phyloP scores from a whole-genome alignment of 1,140 invertebrate genomes.

The Euura lappo region DNA sequence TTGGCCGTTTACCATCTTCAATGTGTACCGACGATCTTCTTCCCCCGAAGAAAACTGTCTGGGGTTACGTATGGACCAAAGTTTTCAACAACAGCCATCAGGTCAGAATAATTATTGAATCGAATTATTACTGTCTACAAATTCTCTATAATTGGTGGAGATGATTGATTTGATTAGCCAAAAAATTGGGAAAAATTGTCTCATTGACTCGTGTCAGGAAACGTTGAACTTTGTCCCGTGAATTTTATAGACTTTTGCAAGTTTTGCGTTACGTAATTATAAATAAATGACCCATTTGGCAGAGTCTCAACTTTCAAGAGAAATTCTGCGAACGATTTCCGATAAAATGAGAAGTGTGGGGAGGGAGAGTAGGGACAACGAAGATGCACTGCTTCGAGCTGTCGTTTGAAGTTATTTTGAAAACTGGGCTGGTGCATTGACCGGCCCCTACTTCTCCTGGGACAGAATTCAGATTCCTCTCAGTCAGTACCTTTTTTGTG shows the following conservation, averaged over 20 bases:
- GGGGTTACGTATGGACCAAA: not conserved
- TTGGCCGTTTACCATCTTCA: not conserved
- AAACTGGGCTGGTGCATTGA: constrained; percentile 51
- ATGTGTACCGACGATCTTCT: not conserved
- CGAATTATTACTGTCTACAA: too few species aligned
- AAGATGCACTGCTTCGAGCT: not conserved
- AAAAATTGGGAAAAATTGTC: too few species aligned
- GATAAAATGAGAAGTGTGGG: not conserved
- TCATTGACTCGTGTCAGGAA: not conserved
- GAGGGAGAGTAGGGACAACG: not conserved
- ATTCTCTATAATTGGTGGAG: too few species aligned
- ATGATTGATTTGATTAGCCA: too few species aligned
- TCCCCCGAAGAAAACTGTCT: not conserved
- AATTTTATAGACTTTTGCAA: not conserved
- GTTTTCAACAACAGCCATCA: not conserved
- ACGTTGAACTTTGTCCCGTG: not conserved
- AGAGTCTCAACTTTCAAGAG: not conserved
- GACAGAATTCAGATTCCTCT: not conserved
- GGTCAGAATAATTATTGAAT: not conserved
- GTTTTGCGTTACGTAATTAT: not conserved
- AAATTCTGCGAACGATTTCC: constrained; percentile 2
- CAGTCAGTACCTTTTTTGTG: too few species aligned
- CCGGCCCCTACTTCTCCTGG: constrained; percentile 21
- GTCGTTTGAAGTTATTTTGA: constrained; percentile 42
- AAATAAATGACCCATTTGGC: constrained; percentile 1